These are phyloP conservation scores for Nyctibius grandis DNA, from an alignment of 2,797 vertebrate species.

Conservation along the genomic window DNA sequence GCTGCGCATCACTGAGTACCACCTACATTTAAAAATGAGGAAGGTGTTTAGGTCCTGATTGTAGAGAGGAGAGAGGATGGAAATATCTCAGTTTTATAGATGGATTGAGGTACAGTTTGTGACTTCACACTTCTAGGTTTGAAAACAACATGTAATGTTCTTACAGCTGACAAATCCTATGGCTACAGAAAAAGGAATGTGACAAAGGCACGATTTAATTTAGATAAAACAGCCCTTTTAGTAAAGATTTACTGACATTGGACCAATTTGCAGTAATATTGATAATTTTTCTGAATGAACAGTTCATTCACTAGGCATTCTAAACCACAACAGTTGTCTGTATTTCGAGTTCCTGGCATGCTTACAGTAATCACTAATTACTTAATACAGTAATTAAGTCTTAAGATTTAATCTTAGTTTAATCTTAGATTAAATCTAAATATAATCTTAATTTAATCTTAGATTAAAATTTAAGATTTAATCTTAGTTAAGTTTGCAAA, in stretches of 20 bases:
- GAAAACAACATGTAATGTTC: not conserved
- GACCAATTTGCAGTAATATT: not conserved
- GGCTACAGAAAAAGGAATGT: not conserved
- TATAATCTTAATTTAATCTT: too few species aligned
- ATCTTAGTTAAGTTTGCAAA: not conserved
- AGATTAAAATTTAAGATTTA: too few species aligned
- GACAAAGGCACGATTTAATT: not conserved
- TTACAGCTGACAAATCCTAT: not conserved
- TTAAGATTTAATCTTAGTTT: too few species aligned
- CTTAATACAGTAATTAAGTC: too few species aligned
- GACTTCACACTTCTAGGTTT: not conserved
- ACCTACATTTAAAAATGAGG: not conserved
- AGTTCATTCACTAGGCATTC: not conserved
- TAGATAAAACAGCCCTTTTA: not conserved
- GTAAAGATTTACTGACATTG: not conserved
- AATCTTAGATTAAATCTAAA: too few species aligned
- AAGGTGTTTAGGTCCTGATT: not conserved
- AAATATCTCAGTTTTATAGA: not conserved
- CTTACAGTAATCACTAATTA: too few species aligned
- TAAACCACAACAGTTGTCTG: not conserved
- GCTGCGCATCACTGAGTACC: not conserved
- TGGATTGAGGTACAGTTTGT: not conserved
- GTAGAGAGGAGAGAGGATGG: not conserved
- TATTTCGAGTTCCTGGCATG: not conserved
- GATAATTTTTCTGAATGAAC: not conserved